Base-by-base conservation (phyloP, 1,140 invertebrate species). In the Calosoma granatense region DNA sequence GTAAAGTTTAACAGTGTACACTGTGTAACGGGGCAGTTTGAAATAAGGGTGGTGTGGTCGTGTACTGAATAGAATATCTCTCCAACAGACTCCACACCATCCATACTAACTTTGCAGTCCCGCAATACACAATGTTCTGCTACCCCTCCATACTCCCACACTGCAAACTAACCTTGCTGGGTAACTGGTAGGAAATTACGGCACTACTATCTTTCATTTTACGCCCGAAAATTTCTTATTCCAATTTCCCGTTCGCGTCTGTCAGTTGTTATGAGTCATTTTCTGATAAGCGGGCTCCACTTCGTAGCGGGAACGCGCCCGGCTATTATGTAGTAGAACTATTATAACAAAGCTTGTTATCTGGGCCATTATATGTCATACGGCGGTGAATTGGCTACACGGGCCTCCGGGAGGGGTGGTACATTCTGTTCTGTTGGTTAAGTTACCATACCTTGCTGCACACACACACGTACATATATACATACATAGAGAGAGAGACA, bases 211-310 rank as follows among this genome's bases (percentile, higher is more conserved):
- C 72, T 74, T 74, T 72, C 72, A 74, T 74, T 74, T 74, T 74
- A 74, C 72, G 71, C 72, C 72, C 72, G 62, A 71, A 74, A 74
- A 73, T 74, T 74, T 74, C 72, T 74, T 74, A 74, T 74, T 74
- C 72, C 72, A 74, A 74, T 74, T 74, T 74, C 72, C 72, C 70
- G 71, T 74, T 72, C 70, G 70, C 72, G 71, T 74, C 72, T 74
- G 72, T 74, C 72, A 74, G 70, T 73, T 70, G 69, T 72, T 73
- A 73, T 70, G 71, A 73, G 65, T 74, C 71, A 74, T 74, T 74
- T 74, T 74, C 71, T 74, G 72, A 74, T 74, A 74, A 74, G 70
- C 57, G 56, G 22, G 26, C 47, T 36, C 12, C 56, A 43, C 11
- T 22, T 22, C 14, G n/a, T 47, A 2, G n/a, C n/a, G n/a, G n/a